Percentiles rank a stretch among this genome's conserved stretches.
These are phyloP conservation scores for Synchiropus splendidus DNA, from an alignment of 2,113 vertebrate species.

Conservation along the genomic window DNA sequence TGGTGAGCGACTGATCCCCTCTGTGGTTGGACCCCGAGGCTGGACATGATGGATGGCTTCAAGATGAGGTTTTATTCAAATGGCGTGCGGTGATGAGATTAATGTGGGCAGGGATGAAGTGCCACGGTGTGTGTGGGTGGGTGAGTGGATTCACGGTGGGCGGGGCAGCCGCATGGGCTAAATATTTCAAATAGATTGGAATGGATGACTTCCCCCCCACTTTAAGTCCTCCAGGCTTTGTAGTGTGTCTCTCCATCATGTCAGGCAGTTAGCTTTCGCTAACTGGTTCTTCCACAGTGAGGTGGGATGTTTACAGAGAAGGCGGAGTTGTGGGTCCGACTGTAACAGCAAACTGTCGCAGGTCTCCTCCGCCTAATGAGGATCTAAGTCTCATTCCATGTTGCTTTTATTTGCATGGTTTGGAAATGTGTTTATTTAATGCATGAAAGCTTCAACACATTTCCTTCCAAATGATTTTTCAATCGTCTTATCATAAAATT, in stretches of 20 bases:
- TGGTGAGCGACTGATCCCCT: conserved; percentile 2
- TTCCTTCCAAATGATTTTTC: no score
- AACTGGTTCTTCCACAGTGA: conserved; percentile 34
- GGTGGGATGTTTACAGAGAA: conserved; percentile 27
- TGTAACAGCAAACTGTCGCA: conserved; percentile 3
- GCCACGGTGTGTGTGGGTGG: neutral
- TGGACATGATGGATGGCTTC: conserved; percentile 15
- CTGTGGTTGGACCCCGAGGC: neutral
- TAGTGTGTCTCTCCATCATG: conserved; percentile 7
- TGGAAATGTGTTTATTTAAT: no score
- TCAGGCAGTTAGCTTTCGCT: conserved; percentile 7
- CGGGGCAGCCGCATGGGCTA: conserved; percentile 17
- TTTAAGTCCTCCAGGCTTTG: conserved; percentile 11
- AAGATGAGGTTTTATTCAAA: conserved; percentile 24
- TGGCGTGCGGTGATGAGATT: conserved; percentile 6
- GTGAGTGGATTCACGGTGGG: conserved; percentile 17
- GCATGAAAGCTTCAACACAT: no score
- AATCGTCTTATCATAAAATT: no score
- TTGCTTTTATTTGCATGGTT: no score
- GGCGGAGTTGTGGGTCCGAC: conserved; percentile 13
- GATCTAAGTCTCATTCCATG: neutral
- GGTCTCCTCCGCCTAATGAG: neutral
- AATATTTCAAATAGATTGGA: conserved; percentile 28
- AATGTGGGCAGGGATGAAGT: neutral
- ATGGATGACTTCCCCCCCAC: conserved; percentile 2